phyloP scores from a whole-genome alignment of 2,888 invertebrate genomes.

The Pheosia tremula region DNA sequence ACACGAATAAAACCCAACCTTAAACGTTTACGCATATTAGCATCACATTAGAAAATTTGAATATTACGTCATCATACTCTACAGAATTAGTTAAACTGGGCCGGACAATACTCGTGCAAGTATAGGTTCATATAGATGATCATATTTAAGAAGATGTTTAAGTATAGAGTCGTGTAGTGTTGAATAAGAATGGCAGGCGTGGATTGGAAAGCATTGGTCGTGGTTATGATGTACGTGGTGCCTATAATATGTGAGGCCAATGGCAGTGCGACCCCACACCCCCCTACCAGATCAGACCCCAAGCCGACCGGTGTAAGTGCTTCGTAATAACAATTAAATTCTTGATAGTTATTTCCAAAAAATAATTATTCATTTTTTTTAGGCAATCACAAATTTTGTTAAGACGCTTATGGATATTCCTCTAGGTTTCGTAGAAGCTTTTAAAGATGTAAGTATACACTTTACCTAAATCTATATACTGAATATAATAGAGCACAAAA shows the following conservation, averaged over 20 bases:
- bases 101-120: conserved; percentile 6
- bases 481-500: too few relatives aligned
- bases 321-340: conserved; percentile 4
- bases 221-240: conserved; percentile 1
- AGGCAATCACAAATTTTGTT: conserved; percentile 58
- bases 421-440: conserved; percentile 58
- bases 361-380: not conserved
- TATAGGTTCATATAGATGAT: not conserved
- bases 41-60: conserved; percentile 30
- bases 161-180: conserved; percentile 10
- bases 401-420: conserved; percentile 63
- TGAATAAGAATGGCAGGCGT: conserved; percentile 10
- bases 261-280: conserved; percentile 8
- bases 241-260: conserved; percentile 1
- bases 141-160: conserved; percentile 6
- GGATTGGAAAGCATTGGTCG: conserved; percentile 15
- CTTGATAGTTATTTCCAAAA: too few relatives aligned
- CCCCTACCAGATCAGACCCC: conserved; percentile 4
- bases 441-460: conserved; percentile 59
- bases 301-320: conserved; percentile 44
- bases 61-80: conserved; percentile 10
- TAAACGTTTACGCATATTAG: conserved; percentile 23
- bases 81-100: conserved; percentile 11
- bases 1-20: conserved; percentile 22
- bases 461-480: too few relatives aligned